A percentile compares a stretch with the other conserved stretches of the same genome.
phyloP scores from a whole-genome alignment of 2,797 vertebrate species.

The Vespertilio murinus region DNA sequence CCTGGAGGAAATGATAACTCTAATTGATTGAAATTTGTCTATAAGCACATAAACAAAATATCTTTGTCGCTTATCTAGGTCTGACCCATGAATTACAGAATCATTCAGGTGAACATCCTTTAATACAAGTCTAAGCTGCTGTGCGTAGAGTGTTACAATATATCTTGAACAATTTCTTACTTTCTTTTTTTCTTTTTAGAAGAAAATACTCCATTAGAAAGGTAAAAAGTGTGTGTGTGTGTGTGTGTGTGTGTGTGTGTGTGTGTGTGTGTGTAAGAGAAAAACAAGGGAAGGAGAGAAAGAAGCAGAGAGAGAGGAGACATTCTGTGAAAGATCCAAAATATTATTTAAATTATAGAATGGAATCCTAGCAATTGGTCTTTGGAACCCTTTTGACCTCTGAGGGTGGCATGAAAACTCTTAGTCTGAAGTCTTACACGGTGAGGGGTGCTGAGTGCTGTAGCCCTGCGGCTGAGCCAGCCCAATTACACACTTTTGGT shows the following conservation, averaged over 20 bases:
- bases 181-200: constrained; percentile 18
- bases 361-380: not conserved
- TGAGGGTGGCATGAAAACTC: constrained; percentile 39
- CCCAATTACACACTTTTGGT: constrained; percentile 75
- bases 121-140: not conserved
- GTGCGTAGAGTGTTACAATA: not conserved
- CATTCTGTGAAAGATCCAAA: not conserved
- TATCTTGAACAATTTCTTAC: not conserved
- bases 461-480: constrained; percentile 80
- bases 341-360: not conserved
- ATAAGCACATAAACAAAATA: not conserved
- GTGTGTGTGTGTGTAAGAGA: not conserved
- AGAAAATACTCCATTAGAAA: not conserved
- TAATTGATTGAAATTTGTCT: not conserved
- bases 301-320: not conserved
- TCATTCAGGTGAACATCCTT: not conserved
- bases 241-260: not conserved
- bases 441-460: constrained; percentile 67
- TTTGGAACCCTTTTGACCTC: not conserved
- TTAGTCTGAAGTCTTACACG: constrained; percentile 64
- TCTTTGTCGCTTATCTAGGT: not conserved
- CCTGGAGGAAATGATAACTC: not conserved
- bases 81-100: not conserved
- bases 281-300: rapidly evolving
- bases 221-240: not conserved